Conservation (phyloP, 2,113 vertebrate species). For the Engystomops pustulosus region DNA sequence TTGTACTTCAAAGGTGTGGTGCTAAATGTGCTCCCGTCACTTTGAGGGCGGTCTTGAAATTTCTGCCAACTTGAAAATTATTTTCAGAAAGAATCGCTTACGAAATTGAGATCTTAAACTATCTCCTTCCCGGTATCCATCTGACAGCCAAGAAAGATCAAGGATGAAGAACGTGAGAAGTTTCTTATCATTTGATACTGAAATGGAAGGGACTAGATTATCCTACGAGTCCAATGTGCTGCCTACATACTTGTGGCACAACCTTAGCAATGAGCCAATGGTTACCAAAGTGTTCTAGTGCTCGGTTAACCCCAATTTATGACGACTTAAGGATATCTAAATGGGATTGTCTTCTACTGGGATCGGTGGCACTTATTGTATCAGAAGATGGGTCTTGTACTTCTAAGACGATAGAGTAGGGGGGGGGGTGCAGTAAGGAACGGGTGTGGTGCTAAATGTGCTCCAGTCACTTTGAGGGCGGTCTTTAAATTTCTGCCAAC, state of each 20-base stretch:
- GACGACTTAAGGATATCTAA: not conserved
- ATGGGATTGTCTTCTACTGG: not conserved
- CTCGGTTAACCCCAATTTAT: not conserved
- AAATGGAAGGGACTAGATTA: not conserved
- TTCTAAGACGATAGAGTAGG: no score
- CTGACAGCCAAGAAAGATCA: slow-evolving; percentile 23
- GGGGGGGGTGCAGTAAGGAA: no score
- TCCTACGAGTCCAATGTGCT: not conserved
- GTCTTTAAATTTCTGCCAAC: slow-evolving; percentile 42
- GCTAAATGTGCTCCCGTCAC: slow-evolving; percentile 22
- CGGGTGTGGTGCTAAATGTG: slow-evolving; percentile 19
- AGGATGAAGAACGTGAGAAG: not conserved
- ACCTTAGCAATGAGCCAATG: not conserved
- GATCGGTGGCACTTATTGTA: no score
- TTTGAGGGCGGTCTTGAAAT: slow-evolving; percentile 34
- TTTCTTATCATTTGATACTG: not conserved
- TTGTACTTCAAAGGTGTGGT: slow-evolving; percentile 32
- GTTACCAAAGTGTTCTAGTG: not conserved
- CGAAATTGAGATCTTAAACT: slow-evolving; percentile 24
- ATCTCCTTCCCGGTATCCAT: not conserved
- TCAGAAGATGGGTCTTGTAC: no score
- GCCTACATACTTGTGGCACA: not conserved
- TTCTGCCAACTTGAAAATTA: slow-evolving; percentile 40
- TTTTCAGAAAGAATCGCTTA: slow-evolving; percentile 34
- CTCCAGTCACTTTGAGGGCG: slow-evolving; percentile 26